Conservation (phyloP, 30 jellyfish, hydroid and myxozoan genomes). For the Phacellophora camtschatica region DNA sequence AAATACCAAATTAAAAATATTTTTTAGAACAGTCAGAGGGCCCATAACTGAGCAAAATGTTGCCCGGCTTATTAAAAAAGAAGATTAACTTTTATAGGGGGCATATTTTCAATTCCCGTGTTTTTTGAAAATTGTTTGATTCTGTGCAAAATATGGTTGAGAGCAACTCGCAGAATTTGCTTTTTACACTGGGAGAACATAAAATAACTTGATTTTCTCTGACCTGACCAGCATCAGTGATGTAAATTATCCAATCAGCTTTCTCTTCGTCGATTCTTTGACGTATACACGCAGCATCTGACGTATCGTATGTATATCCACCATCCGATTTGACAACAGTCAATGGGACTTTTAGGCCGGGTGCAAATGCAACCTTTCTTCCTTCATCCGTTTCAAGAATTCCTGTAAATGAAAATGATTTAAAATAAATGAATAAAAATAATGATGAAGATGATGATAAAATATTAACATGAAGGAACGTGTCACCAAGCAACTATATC, state of each 20-base stretch:
- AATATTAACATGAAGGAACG: no score
- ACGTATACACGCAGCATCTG: conserved; percentile 95
- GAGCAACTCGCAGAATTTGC: no score
- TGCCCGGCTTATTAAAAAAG: background rate
- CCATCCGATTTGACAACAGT: conserved; percentile 98
- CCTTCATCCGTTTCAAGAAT: conserved; percentile 72
- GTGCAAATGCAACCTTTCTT: conserved; percentile 85
- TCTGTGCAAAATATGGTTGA: no score
- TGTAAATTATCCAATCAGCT: conserved; percentile 94
- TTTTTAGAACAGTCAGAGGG: background rate
- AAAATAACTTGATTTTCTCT: background rate
- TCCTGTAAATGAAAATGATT: conserved; percentile 44
- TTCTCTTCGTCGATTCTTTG: conserved; percentile 83
- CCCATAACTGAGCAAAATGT: background rate
- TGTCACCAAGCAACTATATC: no score
- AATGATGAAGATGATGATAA: no score
- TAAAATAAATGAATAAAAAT: no score
- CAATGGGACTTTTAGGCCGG: conserved; percentile 90
- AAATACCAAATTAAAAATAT: no score
- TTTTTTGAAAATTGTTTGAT: no score
- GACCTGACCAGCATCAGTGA: conserved; percentile 99
- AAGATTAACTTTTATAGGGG: no score
- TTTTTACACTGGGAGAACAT: background rate
- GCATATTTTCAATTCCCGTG: no score
- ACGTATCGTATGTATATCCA: conserved; percentile 98